phyloP scores from a whole-genome alignment of 2,797 vertebrate species.

The Arnoldichthys spilopterus region DNA sequence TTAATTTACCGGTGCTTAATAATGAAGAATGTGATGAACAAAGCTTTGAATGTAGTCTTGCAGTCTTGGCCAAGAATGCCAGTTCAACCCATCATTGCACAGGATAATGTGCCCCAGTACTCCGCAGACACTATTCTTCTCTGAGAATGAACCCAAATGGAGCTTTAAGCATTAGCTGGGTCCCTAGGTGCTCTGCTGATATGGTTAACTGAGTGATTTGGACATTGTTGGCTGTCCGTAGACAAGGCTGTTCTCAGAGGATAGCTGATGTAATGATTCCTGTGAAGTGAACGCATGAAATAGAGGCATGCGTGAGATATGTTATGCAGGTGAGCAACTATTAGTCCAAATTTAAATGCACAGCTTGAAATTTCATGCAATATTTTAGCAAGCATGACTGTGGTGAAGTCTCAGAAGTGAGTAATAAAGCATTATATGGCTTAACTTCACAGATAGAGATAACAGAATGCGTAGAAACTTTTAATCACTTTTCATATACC shows the following conservation, averaged over 20 bases:
- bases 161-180: conserved; percentile 11
- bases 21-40: conserved; percentile 13
- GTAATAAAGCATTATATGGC: not conserved
- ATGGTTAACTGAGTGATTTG: conserved; percentile 8
- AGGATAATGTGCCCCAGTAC: conserved; percentile 1
- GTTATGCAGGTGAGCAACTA: not conserved
- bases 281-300: conserved; percentile 3
- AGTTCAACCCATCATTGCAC: not conserved
- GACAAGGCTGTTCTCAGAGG: not conserved
- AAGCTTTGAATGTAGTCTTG: not conserved
- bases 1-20: conserved; percentile 22
- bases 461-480: not conserved
- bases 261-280: not conserved
- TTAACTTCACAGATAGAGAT: not conserved
- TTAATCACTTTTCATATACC: not conserved
- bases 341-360: not conserved
- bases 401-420: not conserved
- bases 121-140: not conserved
- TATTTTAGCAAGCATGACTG: not conserved
- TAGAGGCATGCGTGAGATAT: not conserved
- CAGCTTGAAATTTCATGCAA: not conserved
- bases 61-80: not conserved
- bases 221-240: not conserved
- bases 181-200: not conserved
- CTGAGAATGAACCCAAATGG: conserved; percentile 14